Evolutionary conservation across 2,113 vertebrate genomes (phyloP).

Genomic region (Lipotes vexillifer): DNA sequence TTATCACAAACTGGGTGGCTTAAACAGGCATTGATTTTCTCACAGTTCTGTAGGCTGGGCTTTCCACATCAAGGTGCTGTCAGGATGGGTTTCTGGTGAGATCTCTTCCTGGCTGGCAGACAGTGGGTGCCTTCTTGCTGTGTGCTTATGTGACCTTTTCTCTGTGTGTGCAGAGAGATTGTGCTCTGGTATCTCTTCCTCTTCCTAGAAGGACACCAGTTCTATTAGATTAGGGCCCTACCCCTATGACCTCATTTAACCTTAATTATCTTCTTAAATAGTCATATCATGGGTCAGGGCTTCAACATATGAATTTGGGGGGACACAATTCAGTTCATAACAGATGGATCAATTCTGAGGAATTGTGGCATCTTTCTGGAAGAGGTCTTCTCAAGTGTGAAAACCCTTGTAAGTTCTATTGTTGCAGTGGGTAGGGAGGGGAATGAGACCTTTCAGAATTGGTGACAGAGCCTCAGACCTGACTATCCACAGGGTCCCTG

Average conservation of each 20-base stretch:
- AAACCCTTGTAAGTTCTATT: background rate
- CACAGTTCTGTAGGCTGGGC: background rate
- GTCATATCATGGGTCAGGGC: background rate
- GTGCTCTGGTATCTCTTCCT: background rate
- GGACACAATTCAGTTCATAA: background rate
- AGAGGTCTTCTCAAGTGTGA: background rate
- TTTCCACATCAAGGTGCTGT: background rate
- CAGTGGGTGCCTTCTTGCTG: background rate
- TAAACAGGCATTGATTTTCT: background rate
- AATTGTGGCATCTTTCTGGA: background rate
- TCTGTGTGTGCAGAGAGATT: background rate
- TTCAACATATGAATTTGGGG: background rate
- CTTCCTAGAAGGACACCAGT: background rate
- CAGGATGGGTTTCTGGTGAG: background rate
- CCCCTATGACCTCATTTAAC: background rate
- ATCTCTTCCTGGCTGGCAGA: background rate
- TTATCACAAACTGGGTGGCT: background rate
- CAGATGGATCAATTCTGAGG: background rate
- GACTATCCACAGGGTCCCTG: fast-evolving
- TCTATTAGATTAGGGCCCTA: background rate
- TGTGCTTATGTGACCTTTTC: background rate
- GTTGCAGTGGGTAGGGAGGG: background rate
- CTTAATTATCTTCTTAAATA: background rate
- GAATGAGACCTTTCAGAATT: background rate
- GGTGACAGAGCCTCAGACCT: background rate